Evolutionary conservation across 1,140 invertebrate genomes (phyloP), one percentile per base, ranked within the genome.

Genomic region (Diachasma alloeum): DNA sequence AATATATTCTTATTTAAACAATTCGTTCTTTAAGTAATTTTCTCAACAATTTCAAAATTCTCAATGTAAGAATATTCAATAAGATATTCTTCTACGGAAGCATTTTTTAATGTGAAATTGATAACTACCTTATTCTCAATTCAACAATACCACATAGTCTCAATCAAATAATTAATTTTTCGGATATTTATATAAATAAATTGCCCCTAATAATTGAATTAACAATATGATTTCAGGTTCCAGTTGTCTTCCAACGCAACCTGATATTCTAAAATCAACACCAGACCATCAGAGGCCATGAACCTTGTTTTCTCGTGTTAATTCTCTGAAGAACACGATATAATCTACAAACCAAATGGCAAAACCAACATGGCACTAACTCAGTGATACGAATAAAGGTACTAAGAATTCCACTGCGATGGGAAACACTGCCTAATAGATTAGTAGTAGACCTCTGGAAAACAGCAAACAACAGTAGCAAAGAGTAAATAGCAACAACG

Each of bases 191-290:
- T 31, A 6, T 31, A 6, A 31, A 31, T 31, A 31, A 31, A 31
- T 31, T 31, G 15, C 37, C 72, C 48, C 22, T 74, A 59, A 48
- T 31, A 31, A 66, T 39, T 74, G 87, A 87, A 10, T 11, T 10
- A 31, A 68, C 69, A 72, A 48, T 68, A 71, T 19, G 67, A 44
- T 78, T 80, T 74, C 39, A 88, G 86, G 81, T 87, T 91, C 81
- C 84, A 90, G 86, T 87, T 91, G 86, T 90, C 90, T 85, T 90
- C 91, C 83, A 87, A 91, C 83, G 82, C 94, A 96, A 87, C 95
- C 95, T 4, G 95, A 96, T 83, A 95, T 96, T 83, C 88, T 96
- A 19, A 96, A 96, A 83, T 95, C 95, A 31, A 96, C 95, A 8
- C 95, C 95, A 0, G 95, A 96, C 84, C 95, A 96, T 86, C 93